Conservation (phyloP, 2,888 invertebrate genomes). For the Carpatolechia fugitivella region DNA sequence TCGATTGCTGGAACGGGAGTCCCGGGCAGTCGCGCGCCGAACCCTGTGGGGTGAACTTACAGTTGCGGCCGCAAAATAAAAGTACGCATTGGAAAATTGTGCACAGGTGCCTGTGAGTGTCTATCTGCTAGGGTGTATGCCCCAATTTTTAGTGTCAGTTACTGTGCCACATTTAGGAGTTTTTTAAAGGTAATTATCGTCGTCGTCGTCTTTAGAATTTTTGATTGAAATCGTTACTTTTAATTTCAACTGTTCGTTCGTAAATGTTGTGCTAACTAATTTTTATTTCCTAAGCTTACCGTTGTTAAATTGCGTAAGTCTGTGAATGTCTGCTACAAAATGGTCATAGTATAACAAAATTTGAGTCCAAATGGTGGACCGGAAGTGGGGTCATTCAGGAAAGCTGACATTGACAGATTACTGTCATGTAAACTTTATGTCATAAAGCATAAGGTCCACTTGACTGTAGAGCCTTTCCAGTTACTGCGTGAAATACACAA, state of each 20-base stretch:
- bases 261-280: background rate
- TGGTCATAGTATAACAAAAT: background rate
- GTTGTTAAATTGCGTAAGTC: background rate
- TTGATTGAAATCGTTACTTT: background rate
- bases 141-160: constrained; percentile 30
- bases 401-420: background rate
- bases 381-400: background rate
- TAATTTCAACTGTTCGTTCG: background rate
- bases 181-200: background rate
- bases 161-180: background rate
- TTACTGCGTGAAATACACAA: background rate
- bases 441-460: background rate
- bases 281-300: background rate
- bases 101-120: constrained; percentile 30
- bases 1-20: constrained; percentile 59
- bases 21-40: constrained; percentile 63
- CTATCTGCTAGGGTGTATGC: constrained; percentile 35
- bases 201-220: background rate
- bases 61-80: constrained; percentile 41
- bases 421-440: too few relatives aligned
- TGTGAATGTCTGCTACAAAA: background rate
- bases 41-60: constrained; percentile 37
- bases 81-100: constrained; percentile 60
- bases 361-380: background rate
- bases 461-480: background rate